phyloP scores from a whole-genome alignment of 2,113 vertebrate genomes.

The Ellobius talpinus region DNA sequence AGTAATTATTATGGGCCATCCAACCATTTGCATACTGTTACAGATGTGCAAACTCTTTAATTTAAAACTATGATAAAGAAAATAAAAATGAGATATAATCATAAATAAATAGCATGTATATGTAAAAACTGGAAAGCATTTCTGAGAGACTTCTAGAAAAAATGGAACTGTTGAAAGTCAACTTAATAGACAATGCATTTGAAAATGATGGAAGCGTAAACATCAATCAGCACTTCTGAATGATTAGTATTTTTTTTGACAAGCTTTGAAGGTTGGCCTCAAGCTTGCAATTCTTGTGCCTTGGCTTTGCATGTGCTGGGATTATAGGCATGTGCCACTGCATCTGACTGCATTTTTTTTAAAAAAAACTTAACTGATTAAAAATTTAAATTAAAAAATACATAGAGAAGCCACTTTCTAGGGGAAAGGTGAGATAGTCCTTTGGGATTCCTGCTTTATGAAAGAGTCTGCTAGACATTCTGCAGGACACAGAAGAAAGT shows the following conservation, averaged over 20 bases:
- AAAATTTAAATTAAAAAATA: constrained; percentile 17
- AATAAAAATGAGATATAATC: neutral
- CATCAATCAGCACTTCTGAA: neutral
- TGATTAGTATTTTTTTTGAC: neutral
- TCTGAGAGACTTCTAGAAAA: neutral
- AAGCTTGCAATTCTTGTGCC: neutral
- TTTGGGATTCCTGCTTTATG: no score
- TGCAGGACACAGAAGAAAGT: no score
- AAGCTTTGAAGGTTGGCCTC: neutral
- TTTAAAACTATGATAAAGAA: neutral
- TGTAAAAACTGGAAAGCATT: constrained; percentile 4
- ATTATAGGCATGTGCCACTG: neutral
- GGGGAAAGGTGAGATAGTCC: neutral
- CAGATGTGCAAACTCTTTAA: neutral
- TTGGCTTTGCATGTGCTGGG: neutral
- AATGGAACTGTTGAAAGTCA: neutral
- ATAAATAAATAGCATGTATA: neutral
- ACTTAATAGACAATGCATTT: neutral
- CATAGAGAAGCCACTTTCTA: neutral
- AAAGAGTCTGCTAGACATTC: no score
- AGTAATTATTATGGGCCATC: neutral
- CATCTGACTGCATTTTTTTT: neutral
- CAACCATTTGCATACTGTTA: neutral
- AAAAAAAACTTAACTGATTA: neutral
- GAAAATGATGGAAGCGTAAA: neutral